Conservation (phyloP, 2,113 vertebrate genomes). For the Etheostoma cragini region DNA sequence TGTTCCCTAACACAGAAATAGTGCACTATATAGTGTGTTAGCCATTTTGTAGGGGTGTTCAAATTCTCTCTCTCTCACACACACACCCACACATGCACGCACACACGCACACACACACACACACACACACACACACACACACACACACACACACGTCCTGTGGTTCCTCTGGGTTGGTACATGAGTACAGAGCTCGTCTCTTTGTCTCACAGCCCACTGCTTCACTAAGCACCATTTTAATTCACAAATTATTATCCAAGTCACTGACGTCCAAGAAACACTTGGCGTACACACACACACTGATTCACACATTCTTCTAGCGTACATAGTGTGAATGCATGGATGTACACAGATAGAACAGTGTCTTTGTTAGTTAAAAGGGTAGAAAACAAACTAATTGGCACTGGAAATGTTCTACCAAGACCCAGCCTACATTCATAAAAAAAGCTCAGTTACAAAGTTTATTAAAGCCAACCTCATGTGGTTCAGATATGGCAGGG, state of each 20-base stretch:
- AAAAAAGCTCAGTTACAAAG: not conserved
- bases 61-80: too few species aligned
- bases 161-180: slow-evolving; percentile 3
- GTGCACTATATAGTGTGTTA: too few species aligned
- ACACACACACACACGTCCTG: slow-evolving; percentile 3
- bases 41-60: too few species aligned
- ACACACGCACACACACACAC: too few species aligned
- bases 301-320: slow-evolving; percentile 13
- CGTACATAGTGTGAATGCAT: not conserved
- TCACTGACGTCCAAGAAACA: slow-evolving; percentile 36
- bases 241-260: slow-evolving; percentile 48
- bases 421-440: not conserved
- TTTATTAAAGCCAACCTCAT: not conserved
- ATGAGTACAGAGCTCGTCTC: slow-evolving; percentile 7
- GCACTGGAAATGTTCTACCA: not conserved
- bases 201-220: slow-evolving; percentile 35
- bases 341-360: not conserved
- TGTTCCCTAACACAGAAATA: too few species aligned
- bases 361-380: not conserved
- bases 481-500: slow-evolving; percentile 7
- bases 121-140: slow-evolving; percentile 10
- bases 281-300: not conserved
- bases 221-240: slow-evolving; percentile 30
- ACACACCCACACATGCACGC: not conserved
- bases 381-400: not conserved